Percentiles rank a stretch among this genome's conserved stretches.
These are phyloP conservation scores for Ceratoteleas bidentatus DNA, from an alignment of 1,140 invertebrate genomes.

Conservation along the genomic window DNA sequence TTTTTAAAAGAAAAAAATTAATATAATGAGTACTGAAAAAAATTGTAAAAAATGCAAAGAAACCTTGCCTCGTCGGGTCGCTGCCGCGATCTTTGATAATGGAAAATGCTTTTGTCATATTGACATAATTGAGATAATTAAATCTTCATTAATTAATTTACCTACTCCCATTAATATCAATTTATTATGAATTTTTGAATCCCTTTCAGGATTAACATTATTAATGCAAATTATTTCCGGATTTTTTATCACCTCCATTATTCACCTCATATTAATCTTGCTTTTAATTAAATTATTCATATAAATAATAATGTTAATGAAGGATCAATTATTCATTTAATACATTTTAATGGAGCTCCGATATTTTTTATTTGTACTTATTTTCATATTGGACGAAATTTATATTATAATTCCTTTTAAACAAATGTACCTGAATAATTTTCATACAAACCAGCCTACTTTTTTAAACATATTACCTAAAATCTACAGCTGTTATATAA, in stretches of 20 bases:
- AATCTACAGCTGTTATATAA: no score
- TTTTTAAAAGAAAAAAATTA: conserved; percentile 29
- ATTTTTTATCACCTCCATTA: no score
- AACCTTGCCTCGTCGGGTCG: no score
- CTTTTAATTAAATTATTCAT: conserved; percentile 54
- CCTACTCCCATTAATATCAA: conserved; percentile 76
- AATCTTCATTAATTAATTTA: conserved; percentile 82
- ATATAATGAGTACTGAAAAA: no score
- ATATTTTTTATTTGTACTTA: conserved; percentile 77
- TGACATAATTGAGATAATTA: conserved; percentile 77
- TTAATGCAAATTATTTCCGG: no score
- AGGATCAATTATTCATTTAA: conserved; percentile 52
- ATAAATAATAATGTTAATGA: conserved; percentile 57
- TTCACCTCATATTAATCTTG: conserved; percentile 40
- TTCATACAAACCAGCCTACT: no score
- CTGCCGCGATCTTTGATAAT: no score
- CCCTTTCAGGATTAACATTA: conserved; percentile 83
- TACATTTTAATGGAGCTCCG: conserved; percentile 78
- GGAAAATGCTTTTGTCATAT: no score
- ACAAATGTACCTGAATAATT: conserved; percentile 80
- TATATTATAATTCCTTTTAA: conserved; percentile 83
- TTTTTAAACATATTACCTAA: no score
- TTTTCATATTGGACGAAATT: conserved; percentile 82
- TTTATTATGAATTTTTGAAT: conserved; percentile 78
- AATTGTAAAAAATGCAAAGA: no score